Conservation (phyloP, 2,888 invertebrate species). For the Caenorhabditis afra region DNA sequence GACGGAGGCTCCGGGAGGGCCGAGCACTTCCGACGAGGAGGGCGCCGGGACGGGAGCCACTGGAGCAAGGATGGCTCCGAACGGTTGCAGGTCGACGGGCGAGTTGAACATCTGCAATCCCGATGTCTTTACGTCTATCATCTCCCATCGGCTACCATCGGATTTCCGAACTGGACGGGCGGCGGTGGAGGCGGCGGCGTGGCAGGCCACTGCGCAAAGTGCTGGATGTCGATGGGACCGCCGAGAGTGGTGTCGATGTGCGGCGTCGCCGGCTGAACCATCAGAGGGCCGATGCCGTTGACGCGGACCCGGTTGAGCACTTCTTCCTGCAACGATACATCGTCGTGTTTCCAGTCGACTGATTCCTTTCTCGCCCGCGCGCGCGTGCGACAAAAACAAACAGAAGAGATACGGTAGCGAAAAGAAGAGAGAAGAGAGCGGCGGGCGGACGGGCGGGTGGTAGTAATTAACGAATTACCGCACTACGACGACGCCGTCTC, state of each 20-base stretch:
- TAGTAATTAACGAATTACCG: conserved; percentile 60
- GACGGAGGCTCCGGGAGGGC: conserved; percentile 41
- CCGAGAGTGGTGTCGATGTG: conserved; percentile 86
- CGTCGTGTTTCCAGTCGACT: conserved; percentile 29
- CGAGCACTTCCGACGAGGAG: conserved; percentile 17
- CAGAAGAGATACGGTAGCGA: conserved; percentile 2
- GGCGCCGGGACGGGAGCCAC: conserved; percentile 6
- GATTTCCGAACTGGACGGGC: conserved; percentile 33
- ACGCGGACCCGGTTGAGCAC: conserved; percentile 83
- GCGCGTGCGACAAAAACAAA: conserved; percentile 36
- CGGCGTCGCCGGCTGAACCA: conserved; percentile 88
- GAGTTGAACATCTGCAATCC: conserved; percentile 52
- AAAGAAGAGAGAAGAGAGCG: no score
- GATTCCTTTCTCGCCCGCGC: no score
- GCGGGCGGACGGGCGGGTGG: conserved; percentile 21
- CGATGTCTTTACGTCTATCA: neutral
- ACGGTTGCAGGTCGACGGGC: conserved; percentile 38
- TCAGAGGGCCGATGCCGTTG: conserved; percentile 95
- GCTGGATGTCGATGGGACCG: conserved; percentile 88
- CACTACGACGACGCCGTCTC: conserved; percentile 42
- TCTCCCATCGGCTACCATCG: conserved; percentile 48
- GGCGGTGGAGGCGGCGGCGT: conserved; percentile 22
- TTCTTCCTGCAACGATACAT: conserved; percentile 76
- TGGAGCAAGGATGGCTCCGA: conserved; percentile 25
- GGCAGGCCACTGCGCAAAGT: conserved; percentile 87